Percentiles rank a stretch among this genome's conserved stretches.
phyloP scores from a whole-genome alignment of 1,140 invertebrate species.

The Muscidifurax raptorellus region DNA sequence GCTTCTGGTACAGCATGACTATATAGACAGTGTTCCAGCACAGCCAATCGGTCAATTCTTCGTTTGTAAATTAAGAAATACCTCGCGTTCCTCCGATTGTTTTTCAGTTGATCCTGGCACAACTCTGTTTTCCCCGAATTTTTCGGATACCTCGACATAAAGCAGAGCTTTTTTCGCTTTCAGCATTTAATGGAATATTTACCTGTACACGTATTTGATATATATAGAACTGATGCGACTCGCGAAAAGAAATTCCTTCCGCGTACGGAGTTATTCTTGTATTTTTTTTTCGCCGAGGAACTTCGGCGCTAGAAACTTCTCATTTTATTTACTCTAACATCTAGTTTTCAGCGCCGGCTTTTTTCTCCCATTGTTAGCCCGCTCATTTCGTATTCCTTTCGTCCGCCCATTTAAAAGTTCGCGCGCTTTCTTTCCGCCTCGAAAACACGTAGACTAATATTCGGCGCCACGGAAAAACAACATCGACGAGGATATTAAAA shows the following conservation, averaged over 20 bases:
- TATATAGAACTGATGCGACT: no score
- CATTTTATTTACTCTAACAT: constrained; percentile 18
- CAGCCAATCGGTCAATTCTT: no score
- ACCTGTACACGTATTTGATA: no score
- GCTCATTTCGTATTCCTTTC: constrained; percentile 43
- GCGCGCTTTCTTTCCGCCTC: background rate
- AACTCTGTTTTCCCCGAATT: background rate
- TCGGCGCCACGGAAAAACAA: background rate
- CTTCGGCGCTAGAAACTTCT: constrained; percentile 28
- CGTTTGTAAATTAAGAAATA: no score
- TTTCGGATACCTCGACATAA: background rate
- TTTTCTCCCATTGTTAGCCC: background rate
- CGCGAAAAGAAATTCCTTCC: no score
- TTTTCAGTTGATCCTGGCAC: no score
- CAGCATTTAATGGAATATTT: no score
- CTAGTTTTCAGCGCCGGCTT: background rate
- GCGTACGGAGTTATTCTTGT: no score
- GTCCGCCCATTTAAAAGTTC: constrained; percentile 33
- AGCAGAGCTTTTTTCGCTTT: no score
- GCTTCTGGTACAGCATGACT: no score
- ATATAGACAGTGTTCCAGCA: no score
- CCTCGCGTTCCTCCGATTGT: no score
- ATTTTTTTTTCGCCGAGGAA: constrained; percentile 53
- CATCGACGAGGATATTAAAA: background rate
- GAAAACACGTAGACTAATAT: background rate